Evolutionary conservation across 2,113 vertebrate genomes (phyloP).

Genomic region (Etheostoma spectabile): DNA sequence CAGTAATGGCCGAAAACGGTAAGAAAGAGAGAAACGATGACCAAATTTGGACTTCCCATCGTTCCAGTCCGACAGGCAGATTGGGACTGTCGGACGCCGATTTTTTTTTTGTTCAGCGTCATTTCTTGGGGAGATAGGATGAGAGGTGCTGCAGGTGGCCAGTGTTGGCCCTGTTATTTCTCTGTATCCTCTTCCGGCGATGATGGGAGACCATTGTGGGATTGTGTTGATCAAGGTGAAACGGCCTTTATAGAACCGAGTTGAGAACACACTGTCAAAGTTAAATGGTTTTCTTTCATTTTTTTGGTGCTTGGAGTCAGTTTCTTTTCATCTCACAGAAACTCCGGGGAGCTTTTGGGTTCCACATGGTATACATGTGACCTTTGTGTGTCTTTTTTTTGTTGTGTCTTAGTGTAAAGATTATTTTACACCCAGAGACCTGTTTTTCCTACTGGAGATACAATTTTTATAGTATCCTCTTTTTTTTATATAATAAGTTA

Average conservation of each 20-base stretch:
- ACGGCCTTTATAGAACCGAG: conserved; percentile 54
- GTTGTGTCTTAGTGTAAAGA: background rate
- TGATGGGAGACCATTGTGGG: conserved; percentile 67
- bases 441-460: background rate
- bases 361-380: background rate
- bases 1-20: conserved; percentile 59
- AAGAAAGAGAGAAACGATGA: conserved; percentile 58
- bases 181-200: conserved; percentile 45
- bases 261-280: conserved; percentile 62
- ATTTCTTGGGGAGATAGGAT: conserved; percentile 72
- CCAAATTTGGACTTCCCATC: conserved; percentile 69
- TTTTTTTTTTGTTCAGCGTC: conserved; percentile 65
- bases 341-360: conserved; percentile 3
- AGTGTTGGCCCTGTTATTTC: conserved; percentile 63
- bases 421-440: conserved; percentile 17
- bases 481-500: conserved; percentile 10
- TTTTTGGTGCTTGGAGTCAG: background rate
- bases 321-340: conserved; percentile 5
- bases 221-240: conserved; percentile 69
- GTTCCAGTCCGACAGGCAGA: conserved; percentile 62
- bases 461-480: conserved; percentile 12
- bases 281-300: conserved; percentile 56
- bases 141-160: conserved; percentile 66
- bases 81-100: conserved; percentile 73
- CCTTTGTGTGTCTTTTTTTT: conserved; percentile 30